Conservation (phyloP, 2,797 vertebrate species). For the Alca torda region DNA sequence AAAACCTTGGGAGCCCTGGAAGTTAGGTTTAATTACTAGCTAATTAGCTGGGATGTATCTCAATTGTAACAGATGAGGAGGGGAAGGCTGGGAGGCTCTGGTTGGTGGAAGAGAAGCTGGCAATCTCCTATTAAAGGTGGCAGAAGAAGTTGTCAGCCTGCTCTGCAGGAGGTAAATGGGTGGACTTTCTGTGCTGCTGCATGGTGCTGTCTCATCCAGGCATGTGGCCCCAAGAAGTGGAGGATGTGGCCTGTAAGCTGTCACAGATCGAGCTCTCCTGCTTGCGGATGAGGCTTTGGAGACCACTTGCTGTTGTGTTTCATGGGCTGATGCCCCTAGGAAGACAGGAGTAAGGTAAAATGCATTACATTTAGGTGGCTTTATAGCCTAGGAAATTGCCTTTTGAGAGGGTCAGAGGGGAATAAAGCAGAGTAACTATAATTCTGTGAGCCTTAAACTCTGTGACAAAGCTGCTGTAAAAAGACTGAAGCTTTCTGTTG, state of each 20-base stretch:
- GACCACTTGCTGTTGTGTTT: background rate
- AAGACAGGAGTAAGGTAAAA: background rate
- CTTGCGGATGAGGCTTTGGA: background rate
- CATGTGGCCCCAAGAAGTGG: accelerated
- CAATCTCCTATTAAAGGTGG: background rate
- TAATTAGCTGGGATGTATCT: background rate
- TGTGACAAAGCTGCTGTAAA: background rate
- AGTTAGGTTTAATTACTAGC: constrained; percentile 3
- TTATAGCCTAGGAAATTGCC: background rate
- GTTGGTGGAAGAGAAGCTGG: background rate
- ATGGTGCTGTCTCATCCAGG: accelerated
- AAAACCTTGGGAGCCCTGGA: background rate
- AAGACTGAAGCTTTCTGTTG: background rate
- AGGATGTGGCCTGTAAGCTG: too few relatives aligned
- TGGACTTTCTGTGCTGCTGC: accelerated
- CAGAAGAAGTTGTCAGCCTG: accelerated
- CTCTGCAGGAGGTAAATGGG: background rate
- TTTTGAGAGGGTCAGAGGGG: background rate
- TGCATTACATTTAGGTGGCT: accelerated
- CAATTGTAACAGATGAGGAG: background rate
- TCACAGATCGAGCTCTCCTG: background rate
- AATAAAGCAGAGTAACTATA: background rate
- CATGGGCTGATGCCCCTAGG: background rate
- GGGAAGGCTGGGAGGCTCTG: background rate
- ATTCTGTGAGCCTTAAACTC: background rate